Evolutionary conservation across 2,888 invertebrate genomes (phyloP), one percentile per base, ranked within the genome.

Genomic region (Cephus nigrinus): DNA sequence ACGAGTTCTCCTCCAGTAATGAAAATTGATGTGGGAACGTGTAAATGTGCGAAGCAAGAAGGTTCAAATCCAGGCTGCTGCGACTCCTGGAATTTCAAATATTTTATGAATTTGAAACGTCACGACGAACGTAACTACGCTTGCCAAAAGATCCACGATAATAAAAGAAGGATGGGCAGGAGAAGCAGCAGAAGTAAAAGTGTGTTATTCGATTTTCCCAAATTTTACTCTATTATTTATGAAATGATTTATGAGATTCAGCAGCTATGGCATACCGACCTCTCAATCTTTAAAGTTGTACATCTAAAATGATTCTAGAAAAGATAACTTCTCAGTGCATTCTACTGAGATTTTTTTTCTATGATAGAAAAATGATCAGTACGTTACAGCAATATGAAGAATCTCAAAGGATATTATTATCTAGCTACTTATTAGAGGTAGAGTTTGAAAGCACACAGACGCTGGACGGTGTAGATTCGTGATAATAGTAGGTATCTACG

Each of bases 401-500:
- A 23, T 55, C 55, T 15, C 55, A 55, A 55, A 55, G 55, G 55
- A 55, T 55, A 55, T 55, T 55, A 23, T 23, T 36, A 36, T 36
- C 12, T 55, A 55, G 55, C 55, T 83, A 82, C 82, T 83, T 82
- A 86, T 86, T 86, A 82, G 75, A 79, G 76, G 71, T 75, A 78
- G 76, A 85, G 80, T 83, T 83, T 76, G 82, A 82, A 83, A 83
- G 83, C 77, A 76, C 79, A 74, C 78, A 76, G 33, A 80, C 81
- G 77, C 77, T 81, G 80, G 80, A 79, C 80, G 84, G 83, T 84
- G 83, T 83, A 84, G 82, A 80, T 83, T 81, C 79, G 81, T 85
- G 87, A 88, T 88, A 86, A 85, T 84, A 55, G 55, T 55, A 55
- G 55, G 55, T 55, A 55, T 15, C 55, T 55, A 84, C 85, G 82